Percentiles rank a stretch among this genome's conserved stretches.
Evolutionary conservation across 2,797 vertebrate genomes (phyloP).

Genomic region (Todus mexicanus): DNA sequence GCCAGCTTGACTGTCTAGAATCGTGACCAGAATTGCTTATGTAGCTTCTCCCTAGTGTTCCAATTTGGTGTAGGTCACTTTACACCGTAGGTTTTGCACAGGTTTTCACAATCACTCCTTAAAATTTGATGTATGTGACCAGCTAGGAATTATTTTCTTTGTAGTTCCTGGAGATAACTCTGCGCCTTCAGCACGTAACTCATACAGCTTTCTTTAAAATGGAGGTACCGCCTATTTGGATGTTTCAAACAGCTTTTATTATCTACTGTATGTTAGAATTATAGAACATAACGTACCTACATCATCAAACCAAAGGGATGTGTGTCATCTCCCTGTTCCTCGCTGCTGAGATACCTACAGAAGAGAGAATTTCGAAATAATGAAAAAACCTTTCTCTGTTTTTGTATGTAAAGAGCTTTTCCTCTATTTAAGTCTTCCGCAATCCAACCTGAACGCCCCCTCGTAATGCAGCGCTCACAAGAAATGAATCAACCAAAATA

Average conservation of each 20-base stretch:
- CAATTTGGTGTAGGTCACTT: not conserved
- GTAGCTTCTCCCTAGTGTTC: not conserved
- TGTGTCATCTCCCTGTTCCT: not conserved
- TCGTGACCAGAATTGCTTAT: conserved; percentile 26
- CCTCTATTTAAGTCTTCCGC: not conserved
- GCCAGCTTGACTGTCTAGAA: conserved; percentile 31
- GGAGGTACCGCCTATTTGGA: not conserved
- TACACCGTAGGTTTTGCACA: not conserved
- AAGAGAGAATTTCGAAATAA: not conserved
- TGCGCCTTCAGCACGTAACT: not conserved
- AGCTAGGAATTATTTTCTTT: not conserved
- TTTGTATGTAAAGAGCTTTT: not conserved
- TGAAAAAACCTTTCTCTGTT: not conserved
- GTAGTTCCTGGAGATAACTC: not conserved
- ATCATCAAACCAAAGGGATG: not conserved
- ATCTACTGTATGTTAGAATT: not conserved
- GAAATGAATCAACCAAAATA: not conserved
- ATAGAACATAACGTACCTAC: rapidly evolving
- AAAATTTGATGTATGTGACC: not conserved
- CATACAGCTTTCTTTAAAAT: not conserved
- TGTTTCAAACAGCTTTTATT: not conserved
- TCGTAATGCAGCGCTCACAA: not conserved
- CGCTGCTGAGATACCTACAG: not conserved
- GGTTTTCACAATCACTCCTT: not conserved
- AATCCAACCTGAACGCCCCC: not conserved